A percentile compares a stretch with the other conserved stretches of the same genome.
phyloP scores from a whole-genome alignment of 2,113 vertebrate genomes.

The Danio rerio region GRCz12tu NC_133198.1:20640001-20640500 shows the following conservation, averaged over 20 bases:
- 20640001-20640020: too few species aligned
- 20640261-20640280: conserved; percentile 43
- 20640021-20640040: too few species aligned
- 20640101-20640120: background rate
- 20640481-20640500: conserved; percentile 9
- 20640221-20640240: conserved; percentile 28
- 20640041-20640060: too few species aligned
- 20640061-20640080: too few species aligned
- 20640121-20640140: background rate
- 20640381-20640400: conserved; percentile 42
- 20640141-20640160: conserved; percentile 7
- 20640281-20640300: conserved; percentile 26
- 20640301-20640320: conserved; percentile 23
- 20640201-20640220: conserved; percentile 16
- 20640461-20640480: background rate
- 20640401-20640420: conserved; percentile 34
- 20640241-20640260: conserved; percentile 36
- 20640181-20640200: conserved; percentile 28
- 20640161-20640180: conserved; percentile 9
- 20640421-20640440: conserved; percentile 18
- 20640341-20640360: conserved; percentile 51
- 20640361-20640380: conserved; percentile 48
- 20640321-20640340: conserved; percentile 27
- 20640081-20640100: background rate
- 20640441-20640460: background rate